Evolutionary conservation across 2,797 vertebrate species (phyloP).

Genomic region (Smutsia gigantea): DNA sequence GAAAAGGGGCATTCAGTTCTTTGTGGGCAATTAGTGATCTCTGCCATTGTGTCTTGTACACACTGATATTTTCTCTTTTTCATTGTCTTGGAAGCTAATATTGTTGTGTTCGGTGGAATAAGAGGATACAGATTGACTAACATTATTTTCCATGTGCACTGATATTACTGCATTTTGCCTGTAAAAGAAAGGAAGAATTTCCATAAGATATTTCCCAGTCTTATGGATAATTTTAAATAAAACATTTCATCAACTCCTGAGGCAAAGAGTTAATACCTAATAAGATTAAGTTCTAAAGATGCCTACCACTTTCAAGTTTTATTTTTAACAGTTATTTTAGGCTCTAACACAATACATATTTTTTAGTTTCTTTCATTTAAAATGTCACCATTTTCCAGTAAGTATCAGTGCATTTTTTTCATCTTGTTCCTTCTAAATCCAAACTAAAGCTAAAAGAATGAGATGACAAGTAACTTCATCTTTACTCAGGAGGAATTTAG

Average conservation of each 20-base stretch:
- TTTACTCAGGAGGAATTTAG: conserved; percentile 42
- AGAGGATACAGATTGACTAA: not conserved
- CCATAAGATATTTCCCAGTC: not conserved
- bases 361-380: not conserved
- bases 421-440: conserved; percentile 47
- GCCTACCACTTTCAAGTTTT: not conserved
- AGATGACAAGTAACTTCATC: not conserved
- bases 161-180: conserved; percentile 30
- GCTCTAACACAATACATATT: not conserved
- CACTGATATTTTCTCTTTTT: not conserved
- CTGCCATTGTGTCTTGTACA: not conserved
- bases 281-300: not conserved
- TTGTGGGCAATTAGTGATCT: not conserved
- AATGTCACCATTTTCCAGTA: not conserved
- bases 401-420: not conserved
- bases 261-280: conserved; percentile 32
- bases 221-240: conserved; percentile 3
- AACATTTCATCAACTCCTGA: conserved; percentile 30
- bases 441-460: conserved; percentile 36
- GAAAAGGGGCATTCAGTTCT: not conserved
- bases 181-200: conserved; percentile 22
- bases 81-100: not conserved
- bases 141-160: not conserved
- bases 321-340: not conserved
- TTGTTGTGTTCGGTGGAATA: not conserved